Evolutionary conservation across 2,113 vertebrate species (phyloP).

Genomic region (Desmodus rotundus): DNA sequence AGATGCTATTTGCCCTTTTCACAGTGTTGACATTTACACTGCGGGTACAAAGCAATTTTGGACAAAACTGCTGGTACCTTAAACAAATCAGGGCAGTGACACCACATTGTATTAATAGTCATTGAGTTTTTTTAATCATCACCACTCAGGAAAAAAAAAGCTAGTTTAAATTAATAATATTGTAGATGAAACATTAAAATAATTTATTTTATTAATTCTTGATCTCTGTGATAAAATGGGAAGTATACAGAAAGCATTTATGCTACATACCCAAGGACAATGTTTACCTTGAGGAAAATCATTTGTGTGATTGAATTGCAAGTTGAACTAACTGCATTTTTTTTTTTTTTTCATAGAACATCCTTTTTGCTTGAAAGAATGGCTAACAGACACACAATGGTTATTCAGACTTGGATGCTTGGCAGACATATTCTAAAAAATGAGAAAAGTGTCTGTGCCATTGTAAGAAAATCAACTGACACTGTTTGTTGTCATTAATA

Average conservation of each 20-base stretch:
- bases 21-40: background rate
- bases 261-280: background rate
- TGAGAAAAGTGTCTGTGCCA: background rate
- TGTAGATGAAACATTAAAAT: background rate
- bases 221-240: background rate
- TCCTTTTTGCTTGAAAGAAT: conserved; percentile 32
- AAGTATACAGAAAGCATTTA: background rate
- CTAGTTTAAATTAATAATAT: background rate
- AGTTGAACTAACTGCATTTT: background rate
- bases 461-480: conserved; percentile 2
- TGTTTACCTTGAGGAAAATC: conserved; percentile 3
- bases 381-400: background rate
- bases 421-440: background rate
- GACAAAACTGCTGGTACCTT: background rate
- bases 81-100: background rate
- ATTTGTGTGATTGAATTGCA: background rate
- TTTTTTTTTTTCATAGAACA: background rate
- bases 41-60: background rate
- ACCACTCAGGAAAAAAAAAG: background rate
- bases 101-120: background rate
- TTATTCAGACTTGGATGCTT: background rate
- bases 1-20: background rate
- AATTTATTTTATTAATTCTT: conserved; percentile 27
- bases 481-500: conserved; percentile 29
- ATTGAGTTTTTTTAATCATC: background rate